phyloP scores from a whole-genome alignment of 2,113 vertebrate genomes.

The Cacatua alba region DNA sequence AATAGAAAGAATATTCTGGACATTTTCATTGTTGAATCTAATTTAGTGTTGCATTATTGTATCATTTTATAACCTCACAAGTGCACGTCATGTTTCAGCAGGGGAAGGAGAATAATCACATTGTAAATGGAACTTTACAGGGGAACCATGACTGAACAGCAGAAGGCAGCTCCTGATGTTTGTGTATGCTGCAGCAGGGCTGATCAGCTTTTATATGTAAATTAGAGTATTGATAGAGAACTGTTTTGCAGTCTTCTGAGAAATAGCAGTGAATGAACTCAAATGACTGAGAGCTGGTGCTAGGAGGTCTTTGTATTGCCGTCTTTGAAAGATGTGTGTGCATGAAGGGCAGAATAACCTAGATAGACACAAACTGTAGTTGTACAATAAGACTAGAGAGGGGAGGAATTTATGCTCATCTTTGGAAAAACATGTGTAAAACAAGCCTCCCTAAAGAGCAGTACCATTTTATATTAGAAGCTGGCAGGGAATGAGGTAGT shows the following conservation, averaged over 20 bases:
- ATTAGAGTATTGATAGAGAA: background rate
- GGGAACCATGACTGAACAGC: background rate
- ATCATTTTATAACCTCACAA: background rate
- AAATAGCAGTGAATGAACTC: background rate
- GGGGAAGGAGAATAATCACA: fast-evolving
- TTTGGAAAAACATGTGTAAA: background rate
- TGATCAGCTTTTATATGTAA: background rate
- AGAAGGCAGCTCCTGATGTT: background rate
- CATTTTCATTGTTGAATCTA: background rate
- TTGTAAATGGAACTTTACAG: background rate
- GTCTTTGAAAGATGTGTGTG: fast-evolving
- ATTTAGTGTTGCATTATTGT: background rate
- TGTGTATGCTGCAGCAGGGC: background rate
- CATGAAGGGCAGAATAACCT: background rate
- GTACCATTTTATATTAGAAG: background rate
- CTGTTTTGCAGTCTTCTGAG: background rate
- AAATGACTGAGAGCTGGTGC: fast-evolving
- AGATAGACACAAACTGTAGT: fast-evolving
- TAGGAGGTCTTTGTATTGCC: background rate
- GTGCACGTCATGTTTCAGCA: fast-evolving
- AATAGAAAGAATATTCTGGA: background rate
- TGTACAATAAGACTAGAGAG: background rate
- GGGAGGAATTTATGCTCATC: background rate
- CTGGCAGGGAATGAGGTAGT: background rate
- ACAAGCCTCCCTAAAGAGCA: background rate